These are phyloP conservation scores for Pterophyllum scalare DNA, from an alignment of 2,113 vertebrate genomes.

Conservation along the genomic window DNA sequence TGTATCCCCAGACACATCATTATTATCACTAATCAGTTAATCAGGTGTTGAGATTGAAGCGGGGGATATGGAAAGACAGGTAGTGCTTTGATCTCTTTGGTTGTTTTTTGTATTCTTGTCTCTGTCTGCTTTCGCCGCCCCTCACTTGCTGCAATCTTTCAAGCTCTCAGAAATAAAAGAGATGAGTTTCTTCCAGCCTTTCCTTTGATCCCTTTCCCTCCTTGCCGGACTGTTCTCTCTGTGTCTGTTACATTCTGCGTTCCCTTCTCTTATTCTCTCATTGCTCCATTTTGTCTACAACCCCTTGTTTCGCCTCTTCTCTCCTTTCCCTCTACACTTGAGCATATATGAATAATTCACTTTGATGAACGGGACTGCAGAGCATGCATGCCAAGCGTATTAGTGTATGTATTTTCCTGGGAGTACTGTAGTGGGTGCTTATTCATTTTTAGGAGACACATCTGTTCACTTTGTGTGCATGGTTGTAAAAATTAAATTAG, in stretches of 20 bases:
- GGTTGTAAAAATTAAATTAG: neutral
- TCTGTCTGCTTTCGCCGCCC: neutral
- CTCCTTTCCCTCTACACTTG: constrained; percentile 33
- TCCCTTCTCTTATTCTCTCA: constrained; percentile 6
- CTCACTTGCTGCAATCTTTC: constrained; percentile 23
- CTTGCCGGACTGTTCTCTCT: constrained; percentile 13
- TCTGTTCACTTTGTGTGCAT: constrained; percentile 1
- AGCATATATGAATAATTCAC: constrained; percentile 77
- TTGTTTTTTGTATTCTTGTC: neutral
- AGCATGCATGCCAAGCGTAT: constrained; percentile 30
- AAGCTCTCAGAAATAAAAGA: constrained; percentile 18
- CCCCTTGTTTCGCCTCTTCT: constrained; percentile 10
- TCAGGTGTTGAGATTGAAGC: constrained; percentile 32
- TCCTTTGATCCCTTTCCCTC: constrained; percentile 53
- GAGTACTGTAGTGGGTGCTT: neutral
- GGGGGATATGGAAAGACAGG: neutral
- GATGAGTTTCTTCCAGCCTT: constrained; percentile 14
- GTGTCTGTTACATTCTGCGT: neutral
- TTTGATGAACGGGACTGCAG: constrained; percentile 68
- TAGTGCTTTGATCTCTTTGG: constrained; percentile 31
- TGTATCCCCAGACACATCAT: neutral
- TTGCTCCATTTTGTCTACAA: constrained; percentile 1
- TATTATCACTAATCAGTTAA: constrained; percentile 15
- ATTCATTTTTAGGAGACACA: neutral
- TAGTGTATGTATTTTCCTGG: constrained; percentile 23